Conservation (phyloP, 2,797 vertebrate species). For the Hipposideros larvatus region DNA sequence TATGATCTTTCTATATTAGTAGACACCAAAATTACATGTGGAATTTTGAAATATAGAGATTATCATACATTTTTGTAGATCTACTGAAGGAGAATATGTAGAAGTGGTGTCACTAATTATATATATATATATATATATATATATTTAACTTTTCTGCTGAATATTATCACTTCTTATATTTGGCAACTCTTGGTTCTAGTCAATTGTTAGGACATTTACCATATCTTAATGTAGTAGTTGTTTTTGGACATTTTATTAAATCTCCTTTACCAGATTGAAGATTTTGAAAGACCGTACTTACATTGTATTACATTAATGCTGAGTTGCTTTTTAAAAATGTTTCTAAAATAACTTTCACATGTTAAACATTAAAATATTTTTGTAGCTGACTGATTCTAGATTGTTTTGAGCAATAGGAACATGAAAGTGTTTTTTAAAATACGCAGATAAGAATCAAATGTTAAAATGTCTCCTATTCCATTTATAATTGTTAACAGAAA, state of each 20-base stretch:
- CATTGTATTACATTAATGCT: neutral
- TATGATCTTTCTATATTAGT: neutral
- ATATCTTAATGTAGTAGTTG: neutral
- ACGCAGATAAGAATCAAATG: neutral
- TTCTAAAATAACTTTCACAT: neutral
- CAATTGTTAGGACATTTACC: neutral
- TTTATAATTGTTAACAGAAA: neutral
- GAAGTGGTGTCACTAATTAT: neutral
- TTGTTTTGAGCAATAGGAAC: neutral
- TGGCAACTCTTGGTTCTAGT: neutral
- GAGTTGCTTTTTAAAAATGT: neutral
- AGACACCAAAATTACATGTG: neutral
- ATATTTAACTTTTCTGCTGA: neutral
- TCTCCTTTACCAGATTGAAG: neutral
- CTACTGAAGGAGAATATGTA: neutral
- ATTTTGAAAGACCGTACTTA: neutral
- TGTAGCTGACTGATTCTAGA: neutral
- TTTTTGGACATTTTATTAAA: constrained; percentile 15
- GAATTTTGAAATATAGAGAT: constrained; percentile 40
- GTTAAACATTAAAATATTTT: constrained; percentile 5
- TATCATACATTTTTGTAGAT: neutral
- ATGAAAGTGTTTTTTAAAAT: neutral
- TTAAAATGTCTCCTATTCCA: neutral
- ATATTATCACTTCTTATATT: neutral
- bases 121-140: neutral